Evolutionary conservation across 2,797 vertebrate species (phyloP), one percentile per base, ranked within the genome.

Genomic region (Mus caroli): DNA sequence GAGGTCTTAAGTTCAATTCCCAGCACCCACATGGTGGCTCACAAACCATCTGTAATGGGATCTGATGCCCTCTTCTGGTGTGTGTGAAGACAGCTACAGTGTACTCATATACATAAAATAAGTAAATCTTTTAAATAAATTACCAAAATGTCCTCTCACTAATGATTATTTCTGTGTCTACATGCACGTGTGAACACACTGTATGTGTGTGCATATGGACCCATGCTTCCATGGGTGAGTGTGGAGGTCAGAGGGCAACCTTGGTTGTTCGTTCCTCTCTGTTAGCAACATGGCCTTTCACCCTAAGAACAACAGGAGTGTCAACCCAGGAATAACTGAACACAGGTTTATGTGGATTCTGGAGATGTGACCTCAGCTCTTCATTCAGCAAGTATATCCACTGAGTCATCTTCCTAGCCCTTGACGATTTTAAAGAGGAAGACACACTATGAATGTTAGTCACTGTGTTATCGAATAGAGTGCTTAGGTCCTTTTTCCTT

Each of bases 281-380:
- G 7, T 40, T 40, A 28, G 82, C 22, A 43, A 43, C 40, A 46
- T 15, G 40, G 26, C 62, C 80, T 46, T 40, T 46, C 40, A 64
- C 43, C 34, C 26, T n/a, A 4, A 62, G 31, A 67, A 50, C 8
- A 17, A 20, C 46, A 34, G 60, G 62, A 52, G 50, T 24, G 22
- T 43, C 0, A 0, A 3, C 26, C 62, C 62, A n/a, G 4, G 6
- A 19, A 71, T 8, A 9, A 69, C 12, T 50, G 43, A 34, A n/a
- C 62, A 6, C 7, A 10, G 62, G 34, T 26, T 67, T 19, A 4
- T 19, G 62, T 67, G 62, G 31, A 19, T n/a, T 69, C 34, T 6
- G 28, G 43, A 22, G 12, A 86, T 52, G 28, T 69, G 83, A 50
- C 20, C 46, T 86, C 12, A 50, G 83, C 3, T 69, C 46, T 52